These are phyloP conservation scores for Aradophagus sp. DNA, from an alignment of 1,140 invertebrate genomes.

Conservation along the genomic window DNA sequence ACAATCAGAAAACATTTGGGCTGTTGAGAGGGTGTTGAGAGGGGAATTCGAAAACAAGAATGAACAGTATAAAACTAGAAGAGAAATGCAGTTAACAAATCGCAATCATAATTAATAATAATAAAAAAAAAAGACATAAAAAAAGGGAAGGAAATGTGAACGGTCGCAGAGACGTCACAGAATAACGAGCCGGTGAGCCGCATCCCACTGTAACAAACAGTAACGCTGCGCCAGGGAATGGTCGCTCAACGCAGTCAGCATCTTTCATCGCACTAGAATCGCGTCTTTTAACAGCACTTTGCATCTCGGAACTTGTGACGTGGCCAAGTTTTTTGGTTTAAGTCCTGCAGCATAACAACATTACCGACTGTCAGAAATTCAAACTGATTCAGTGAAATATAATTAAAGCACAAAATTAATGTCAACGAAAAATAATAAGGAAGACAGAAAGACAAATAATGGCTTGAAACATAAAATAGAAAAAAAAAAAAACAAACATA, in stretches of 20 bases:
- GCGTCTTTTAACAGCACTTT: conserved; percentile 66
- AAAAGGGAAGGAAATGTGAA: too few species aligned
- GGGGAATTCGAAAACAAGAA: too few species aligned
- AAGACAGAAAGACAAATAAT: conserved; percentile 37
- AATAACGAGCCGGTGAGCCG: conserved; percentile 67
- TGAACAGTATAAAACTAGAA: neutral
- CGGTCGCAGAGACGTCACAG: conserved; percentile 63
- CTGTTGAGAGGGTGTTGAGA: too few species aligned
- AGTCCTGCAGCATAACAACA: conserved; percentile 73
- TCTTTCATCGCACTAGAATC: conserved; percentile 59
- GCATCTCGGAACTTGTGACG: conserved; percentile 69
- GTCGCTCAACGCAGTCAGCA: conserved; percentile 57
- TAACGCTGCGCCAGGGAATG: conserved; percentile 44
- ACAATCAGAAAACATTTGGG: too few species aligned
- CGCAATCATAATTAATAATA: too few species aligned
- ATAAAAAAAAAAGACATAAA: too few species aligned
- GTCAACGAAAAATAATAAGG: conserved; percentile 24
- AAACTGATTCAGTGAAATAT: too few species aligned
- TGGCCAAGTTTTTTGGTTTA: conserved; percentile 72
- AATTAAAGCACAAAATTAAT: conserved; percentile 33
- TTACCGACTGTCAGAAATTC: too few species aligned
- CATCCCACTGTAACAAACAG: conserved; percentile 41
- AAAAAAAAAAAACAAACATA: conserved; percentile 17
- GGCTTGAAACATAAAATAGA: too few species aligned
- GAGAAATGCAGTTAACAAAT: too few species aligned